These are phyloP conservation scores for Tenthredo mesomela DNA, from an alignment of 2,888 invertebrate species.

Conservation along the genomic window DNA sequence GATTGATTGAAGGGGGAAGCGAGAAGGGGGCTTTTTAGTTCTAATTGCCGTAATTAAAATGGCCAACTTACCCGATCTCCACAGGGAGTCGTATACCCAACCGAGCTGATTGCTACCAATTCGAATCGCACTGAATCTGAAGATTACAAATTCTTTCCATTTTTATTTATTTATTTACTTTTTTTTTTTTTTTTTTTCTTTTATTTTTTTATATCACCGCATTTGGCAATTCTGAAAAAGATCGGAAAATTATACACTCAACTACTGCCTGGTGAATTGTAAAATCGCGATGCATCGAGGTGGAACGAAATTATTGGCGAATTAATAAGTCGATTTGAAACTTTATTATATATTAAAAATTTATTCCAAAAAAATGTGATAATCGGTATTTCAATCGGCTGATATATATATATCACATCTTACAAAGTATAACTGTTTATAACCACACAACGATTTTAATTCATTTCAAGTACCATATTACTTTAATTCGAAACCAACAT, in stretches of 20 bases:
- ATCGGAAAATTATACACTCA: not conserved
- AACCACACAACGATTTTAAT: not conserved
- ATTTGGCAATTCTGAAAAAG: not conserved
- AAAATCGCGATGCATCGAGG: not conserved
- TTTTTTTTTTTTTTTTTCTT: not conserved
- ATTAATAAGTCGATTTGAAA: not conserved
- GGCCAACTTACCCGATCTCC: slow-evolving; percentile 71
- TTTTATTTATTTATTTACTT: not conserved
- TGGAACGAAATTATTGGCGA: not conserved
- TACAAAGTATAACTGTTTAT: not conserved
- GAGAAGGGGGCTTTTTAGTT: slow-evolving; percentile 66
- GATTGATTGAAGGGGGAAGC: slow-evolving; percentile 66
- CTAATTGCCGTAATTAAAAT: slow-evolving; percentile 74
- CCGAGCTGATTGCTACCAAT: slow-evolving; percentile 49
- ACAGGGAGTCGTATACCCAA: slow-evolving; percentile 53
- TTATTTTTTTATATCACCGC: not conserved
- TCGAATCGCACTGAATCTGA: slow-evolving; percentile 39
- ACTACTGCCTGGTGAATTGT: not conserved
- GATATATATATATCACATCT: not conserved
- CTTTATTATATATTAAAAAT: not conserved
- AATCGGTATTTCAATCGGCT: not conserved
- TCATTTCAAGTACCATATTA: not conserved
- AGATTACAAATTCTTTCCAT: slow-evolving; percentile 25
- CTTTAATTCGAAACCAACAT: slow-evolving; percentile 18
- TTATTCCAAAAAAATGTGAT: not conserved